These are phyloP conservation scores for Hexactinellida sp. DNA, from an alignment of 37 sponge, comb jelly and placozoan genomes.

Conservation along the genomic window DNA sequence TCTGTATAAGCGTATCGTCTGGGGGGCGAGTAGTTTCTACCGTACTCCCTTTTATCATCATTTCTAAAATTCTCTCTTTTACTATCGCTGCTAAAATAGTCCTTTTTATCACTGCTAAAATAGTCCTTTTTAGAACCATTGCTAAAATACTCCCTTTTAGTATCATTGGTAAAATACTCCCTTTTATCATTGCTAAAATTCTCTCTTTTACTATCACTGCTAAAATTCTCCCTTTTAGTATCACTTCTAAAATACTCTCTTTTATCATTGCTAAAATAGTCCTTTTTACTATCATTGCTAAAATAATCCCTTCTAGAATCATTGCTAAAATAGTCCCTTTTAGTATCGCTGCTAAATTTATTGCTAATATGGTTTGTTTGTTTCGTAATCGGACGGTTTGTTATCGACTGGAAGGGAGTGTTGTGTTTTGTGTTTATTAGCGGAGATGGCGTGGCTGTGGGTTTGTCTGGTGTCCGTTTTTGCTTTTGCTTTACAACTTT, in stretches of 20 bases:
- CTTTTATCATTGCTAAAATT: not conserved
- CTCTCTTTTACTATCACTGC: not conserved
- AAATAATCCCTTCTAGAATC: no score
- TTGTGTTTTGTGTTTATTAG: no score
- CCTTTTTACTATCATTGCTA: not conserved
- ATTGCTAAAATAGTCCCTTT: no score
- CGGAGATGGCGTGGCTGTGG: no score
- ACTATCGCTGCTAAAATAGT: no score
- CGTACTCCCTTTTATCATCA: no score
- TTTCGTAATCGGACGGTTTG: not conserved
- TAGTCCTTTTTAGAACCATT: no score
- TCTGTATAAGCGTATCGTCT: no score
- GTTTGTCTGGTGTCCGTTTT: not conserved
- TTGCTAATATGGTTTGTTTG: no score
- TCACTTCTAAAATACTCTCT: not conserved
- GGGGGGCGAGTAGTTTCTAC: no score
- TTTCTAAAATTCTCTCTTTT: no score
- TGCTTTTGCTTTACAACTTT: not conserved
- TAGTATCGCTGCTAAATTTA: not conserved
- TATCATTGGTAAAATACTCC: not conserved
- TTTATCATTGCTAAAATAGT: not conserved
- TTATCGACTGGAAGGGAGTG: not conserved
- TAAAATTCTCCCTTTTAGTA: not conserved
- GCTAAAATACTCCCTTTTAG: not conserved
- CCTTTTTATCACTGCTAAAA: no score